phyloP scores from a whole-genome alignment of 2,113 vertebrate species.

The Poeciliopsis retropinna region DNA sequence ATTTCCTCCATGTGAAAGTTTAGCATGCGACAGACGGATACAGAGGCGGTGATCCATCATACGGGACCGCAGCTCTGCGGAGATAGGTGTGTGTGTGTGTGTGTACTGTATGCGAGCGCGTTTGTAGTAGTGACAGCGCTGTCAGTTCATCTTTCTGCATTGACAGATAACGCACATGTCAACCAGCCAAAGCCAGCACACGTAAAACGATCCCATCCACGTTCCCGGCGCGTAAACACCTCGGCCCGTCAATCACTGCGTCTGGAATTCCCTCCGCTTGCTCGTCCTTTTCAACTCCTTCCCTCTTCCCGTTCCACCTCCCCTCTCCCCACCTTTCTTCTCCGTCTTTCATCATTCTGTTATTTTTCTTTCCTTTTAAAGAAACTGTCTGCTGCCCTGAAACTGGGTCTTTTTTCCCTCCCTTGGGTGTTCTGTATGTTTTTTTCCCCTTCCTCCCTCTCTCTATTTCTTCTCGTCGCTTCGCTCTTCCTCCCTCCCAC shows the following conservation, averaged over 20 bases:
- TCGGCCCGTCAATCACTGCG: slow-evolving; percentile 57
- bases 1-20: slow-evolving; percentile 35
- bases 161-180: slow-evolving; percentile 57
- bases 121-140: slow-evolving; percentile 38
- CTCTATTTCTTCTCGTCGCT: slow-evolving; percentile 24
- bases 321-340: slow-evolving; percentile 27
- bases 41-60: slow-evolving; percentile 44
- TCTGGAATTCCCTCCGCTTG: slow-evolving; percentile 55
- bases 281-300: slow-evolving; percentile 24
- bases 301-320: slow-evolving; percentile 27
- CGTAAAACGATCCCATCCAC: slow-evolving; percentile 38
- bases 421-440: slow-evolving; percentile 37
- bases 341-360: slow-evolving; percentile 64
- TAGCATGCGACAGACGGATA: slow-evolving; percentile 34
- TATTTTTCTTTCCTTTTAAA: slow-evolving; percentile 68
- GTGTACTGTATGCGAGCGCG: slow-evolving; percentile 7
- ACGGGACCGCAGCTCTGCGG: slow-evolving; percentile 20
- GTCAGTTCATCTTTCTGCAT: slow-evolving; percentile 53
- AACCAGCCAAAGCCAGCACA: slow-evolving; percentile 36
- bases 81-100: slow-evolving; percentile 9
- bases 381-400: slow-evolving; percentile 59
- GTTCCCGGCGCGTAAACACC: slow-evolving; percentile 22
- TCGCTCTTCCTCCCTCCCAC: slow-evolving; percentile 51
- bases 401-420: slow-evolving; percentile 52
- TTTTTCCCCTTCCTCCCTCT: background rate